Conservation (phyloP, 2,113 vertebrate species). For the Corydoras maculifer region DNA sequence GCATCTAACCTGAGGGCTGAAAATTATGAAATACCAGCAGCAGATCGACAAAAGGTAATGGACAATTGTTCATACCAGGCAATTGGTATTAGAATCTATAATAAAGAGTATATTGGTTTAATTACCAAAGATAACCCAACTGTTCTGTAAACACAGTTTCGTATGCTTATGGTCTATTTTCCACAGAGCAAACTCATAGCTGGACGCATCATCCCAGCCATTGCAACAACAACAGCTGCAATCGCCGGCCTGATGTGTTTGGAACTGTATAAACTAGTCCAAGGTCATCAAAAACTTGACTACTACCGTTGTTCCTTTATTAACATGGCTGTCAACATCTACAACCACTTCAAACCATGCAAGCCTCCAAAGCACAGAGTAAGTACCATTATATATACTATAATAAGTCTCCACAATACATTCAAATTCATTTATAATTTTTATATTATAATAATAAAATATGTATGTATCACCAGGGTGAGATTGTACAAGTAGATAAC, state of each 20-base stretch:
- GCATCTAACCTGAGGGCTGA: constrained; percentile 78
- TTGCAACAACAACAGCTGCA: constrained; percentile 76
- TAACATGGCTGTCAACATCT: constrained; percentile 54
- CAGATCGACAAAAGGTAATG: constrained; percentile 62
- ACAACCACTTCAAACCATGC: constrained; percentile 50
- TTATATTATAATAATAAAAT: too few species aligned
- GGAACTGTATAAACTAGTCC: constrained; percentile 81
- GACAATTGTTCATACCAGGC: neutral
- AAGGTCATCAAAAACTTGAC: constrained; percentile 49
- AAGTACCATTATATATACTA: constrained; percentile 43
- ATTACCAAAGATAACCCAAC: too few species aligned
- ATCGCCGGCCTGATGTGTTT: constrained; percentile 79
- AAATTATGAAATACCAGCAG: constrained; percentile 77
- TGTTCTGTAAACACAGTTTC: too few species aligned
- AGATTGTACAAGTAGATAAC: too few species aligned
- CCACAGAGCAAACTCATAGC: constrained; percentile 77
- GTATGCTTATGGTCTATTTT: constrained; percentile 10
- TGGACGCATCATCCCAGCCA: constrained; percentile 78
- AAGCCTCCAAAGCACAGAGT: constrained; percentile 48
- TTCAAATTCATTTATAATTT: too few species aligned
- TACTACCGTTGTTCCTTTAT: constrained; percentile 68
- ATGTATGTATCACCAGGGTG: too few species aligned
- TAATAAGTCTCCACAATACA: too few species aligned
- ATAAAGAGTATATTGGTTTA: too few species aligned
- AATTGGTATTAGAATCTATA: neutral